Evolutionary conservation across 2,888 invertebrate species (phyloP), one percentile per base, ranked within the genome.

Genomic region (Oligia latruncula): DNA sequence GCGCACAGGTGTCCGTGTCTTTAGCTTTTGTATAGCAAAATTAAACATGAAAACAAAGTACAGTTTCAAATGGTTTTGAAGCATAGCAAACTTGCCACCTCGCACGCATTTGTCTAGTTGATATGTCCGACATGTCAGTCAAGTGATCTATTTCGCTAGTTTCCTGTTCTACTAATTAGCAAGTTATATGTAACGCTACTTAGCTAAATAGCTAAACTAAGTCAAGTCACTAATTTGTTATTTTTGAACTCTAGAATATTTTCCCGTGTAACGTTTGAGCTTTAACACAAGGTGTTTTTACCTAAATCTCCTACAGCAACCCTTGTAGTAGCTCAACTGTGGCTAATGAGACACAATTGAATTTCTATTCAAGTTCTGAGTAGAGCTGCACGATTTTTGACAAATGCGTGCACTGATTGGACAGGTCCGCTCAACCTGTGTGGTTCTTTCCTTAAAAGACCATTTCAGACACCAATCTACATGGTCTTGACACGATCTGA

Each of bases 1-100:
- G 78, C 84, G 72, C 87, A 87, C 87, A 87, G 86, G 90, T 90
- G 88, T 85, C 78, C 83, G 90, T 90, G 88, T 85, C 78, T 83
- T 82, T 86, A 85, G 82, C 83, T 89, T 88, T 88, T 85, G 75
- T 76, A 74, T 72, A 73, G 71, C 71, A 65, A 78, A 83, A 74
- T 84, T 84, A 85, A 86, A 88, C 74, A 87, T 58, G 40, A 62
- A 66, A 74, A 84, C 62, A 82, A 43, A 52, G 58, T 55, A 68
- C 67, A 68, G 71, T 74, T 77, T 64, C 52, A 60, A 73, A 73
- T 58, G 52, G 29, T 49, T 43, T 71, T n/a, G 11, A 60, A 20
- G 20, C 35, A 62, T 60, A 71, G 49, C 62, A 58, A 78, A 71
- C 43, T 62, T 40, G 17, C 40, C 60, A 68, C 4, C 6, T 62